Evolutionary conservation across 1,140 invertebrate genomes (phyloP), one percentile per base, ranked within the genome.

Genomic region (Calosoma granatense): DNA sequence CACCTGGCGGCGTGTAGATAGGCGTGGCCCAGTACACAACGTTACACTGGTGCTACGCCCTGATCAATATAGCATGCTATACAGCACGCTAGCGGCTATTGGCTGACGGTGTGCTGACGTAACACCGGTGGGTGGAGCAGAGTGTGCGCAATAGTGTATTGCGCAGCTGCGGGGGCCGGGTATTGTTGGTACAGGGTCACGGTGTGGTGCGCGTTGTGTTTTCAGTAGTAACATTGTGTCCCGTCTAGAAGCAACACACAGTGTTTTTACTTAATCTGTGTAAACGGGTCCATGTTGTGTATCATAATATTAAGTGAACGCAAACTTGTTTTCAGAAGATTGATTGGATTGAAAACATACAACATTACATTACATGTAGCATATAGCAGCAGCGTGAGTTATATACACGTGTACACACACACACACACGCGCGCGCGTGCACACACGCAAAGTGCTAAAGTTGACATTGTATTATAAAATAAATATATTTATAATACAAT

Each of bases 201-300:
- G 6, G n/a, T n/a, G n/a, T n/a, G 26, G 26, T 36, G 26, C 26
- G n/a, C 41, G 41, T 17, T 4, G 3, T 72, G 70, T 72, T 72
- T 72, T 70, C 67, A 71, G 63, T 72, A 71, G 70, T 72, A 72
- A 72, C 69, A 72, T 71, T 68, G 68, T 65, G 68, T 64, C 68
- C 56, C 62, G 61, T 61, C 64, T 56, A 65, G 68, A 65, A 70
- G 68, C 69, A 65, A 69, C 67, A 68, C 65, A 65, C 66, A 56
- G 62, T 72, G 70, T 72, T 72, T 72, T 71, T 69, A 70, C 70
- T 71, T 71, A 71, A 68, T 70, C 69, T 72, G 69, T 70, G 69
- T 72, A 72, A 72, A 72, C 69, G 63, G 62, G 52, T 67, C 66
- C 57, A 67, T 72, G 70, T 72, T 72, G 70, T 72, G 70, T 70